Evolutionary conservation across 2,888 invertebrate species (phyloP).

Genomic region (Trachelus stipa): DNA sequence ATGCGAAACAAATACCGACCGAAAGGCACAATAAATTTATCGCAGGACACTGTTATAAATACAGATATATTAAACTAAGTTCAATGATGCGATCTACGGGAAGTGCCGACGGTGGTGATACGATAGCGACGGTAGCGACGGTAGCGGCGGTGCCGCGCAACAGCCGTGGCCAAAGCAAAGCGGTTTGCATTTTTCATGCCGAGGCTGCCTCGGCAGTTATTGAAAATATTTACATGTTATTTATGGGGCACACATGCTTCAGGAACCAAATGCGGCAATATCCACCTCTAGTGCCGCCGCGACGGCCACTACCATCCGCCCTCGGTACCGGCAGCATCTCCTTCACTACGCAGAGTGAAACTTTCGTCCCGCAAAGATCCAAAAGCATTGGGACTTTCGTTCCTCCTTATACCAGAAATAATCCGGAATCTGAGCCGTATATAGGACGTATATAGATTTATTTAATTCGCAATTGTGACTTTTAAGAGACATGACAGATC

Average conservation of each 20-base stretch:
- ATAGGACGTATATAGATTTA: no score
- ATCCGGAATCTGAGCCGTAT: no score
- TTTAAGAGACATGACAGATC: no score
- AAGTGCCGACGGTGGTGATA: conserved; percentile 25
- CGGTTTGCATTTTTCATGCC: conserved; percentile 63
- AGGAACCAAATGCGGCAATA: conserved; percentile 52
- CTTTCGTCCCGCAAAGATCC: not conserved
- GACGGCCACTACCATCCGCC: conserved; percentile 14
- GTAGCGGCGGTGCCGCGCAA: no score
- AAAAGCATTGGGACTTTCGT: conserved; percentile 9
- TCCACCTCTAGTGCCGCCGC: conserved; percentile 28
- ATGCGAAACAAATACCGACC: conserved; percentile 58
- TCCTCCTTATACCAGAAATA: conserved; percentile 6
- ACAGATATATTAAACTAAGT: conserved; percentile 57
- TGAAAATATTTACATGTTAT: conserved; percentile 66
- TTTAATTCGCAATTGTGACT: no score
- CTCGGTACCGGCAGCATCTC: conserved; percentile 7
- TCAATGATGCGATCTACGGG: conserved; percentile 30
- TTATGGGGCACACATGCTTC: conserved; percentile 61
- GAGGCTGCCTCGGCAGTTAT: conserved; percentile 57
- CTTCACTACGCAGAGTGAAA: no score
- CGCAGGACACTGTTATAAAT: conserved; percentile 46
- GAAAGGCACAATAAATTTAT: conserved; percentile 52
- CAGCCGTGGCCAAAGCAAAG: conserved; percentile 45
- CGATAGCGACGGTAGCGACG: not conserved